Percentiles rank a stretch among this genome's conserved stretches.
These are phyloP conservation scores for Aelia acuminata DNA, from an alignment of 2,888 invertebrate genomes.

Conservation along the genomic window DNA sequence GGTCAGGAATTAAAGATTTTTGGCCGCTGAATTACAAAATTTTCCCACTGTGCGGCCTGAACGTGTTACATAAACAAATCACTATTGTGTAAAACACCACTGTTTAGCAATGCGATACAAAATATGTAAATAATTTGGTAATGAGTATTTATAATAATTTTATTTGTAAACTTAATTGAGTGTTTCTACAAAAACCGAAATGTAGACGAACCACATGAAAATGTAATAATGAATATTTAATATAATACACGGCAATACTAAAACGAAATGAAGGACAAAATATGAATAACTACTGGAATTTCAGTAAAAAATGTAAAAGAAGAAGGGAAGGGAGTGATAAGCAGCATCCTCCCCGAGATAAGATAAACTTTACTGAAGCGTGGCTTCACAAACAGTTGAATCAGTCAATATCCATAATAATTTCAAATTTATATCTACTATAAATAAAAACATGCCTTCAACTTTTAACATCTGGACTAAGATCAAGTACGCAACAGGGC, in stretches of 20 bases:
- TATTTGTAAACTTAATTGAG: too few relatives aligned
- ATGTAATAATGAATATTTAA: background rate
- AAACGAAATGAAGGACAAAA: background rate
- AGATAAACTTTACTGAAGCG: background rate
- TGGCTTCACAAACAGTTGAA: background rate
- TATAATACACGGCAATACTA: background rate
- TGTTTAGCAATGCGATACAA: too few relatives aligned
- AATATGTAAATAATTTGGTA: too few relatives aligned
- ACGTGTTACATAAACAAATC: too few relatives aligned
- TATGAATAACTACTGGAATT: constrained; percentile 1
- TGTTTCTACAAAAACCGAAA: too few relatives aligned
- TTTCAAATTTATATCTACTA: too few relatives aligned
- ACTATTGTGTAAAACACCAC: too few relatives aligned
- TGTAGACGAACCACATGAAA: background rate
- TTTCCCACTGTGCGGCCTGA: too few relatives aligned
- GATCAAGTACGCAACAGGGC: too few relatives aligned
- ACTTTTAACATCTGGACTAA: background rate
- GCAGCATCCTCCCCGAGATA: constrained; percentile 41
- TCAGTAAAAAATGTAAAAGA: background rate
- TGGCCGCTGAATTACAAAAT: too few relatives aligned
- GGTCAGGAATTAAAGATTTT: too few relatives aligned
- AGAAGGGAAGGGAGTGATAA: constrained; percentile 44
- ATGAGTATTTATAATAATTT: too few relatives aligned
- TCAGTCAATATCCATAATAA: background rate
- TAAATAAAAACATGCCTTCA: background rate